phyloP scores from a whole-genome alignment of 2,113 vertebrate genomes.

The Speoplatyrhinus poulsoni region DNA sequence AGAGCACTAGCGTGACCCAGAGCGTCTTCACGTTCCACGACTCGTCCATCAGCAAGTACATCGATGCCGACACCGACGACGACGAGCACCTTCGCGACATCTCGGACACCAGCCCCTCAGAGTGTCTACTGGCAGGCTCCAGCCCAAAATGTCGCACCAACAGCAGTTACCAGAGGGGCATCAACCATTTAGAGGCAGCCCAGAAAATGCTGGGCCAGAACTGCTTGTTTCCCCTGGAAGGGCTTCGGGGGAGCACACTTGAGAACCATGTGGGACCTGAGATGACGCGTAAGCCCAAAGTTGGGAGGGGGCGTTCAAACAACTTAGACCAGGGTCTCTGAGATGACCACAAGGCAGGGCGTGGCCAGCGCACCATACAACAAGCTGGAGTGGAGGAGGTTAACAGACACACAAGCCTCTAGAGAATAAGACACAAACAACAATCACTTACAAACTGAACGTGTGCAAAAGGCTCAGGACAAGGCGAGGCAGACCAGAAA shows the following conservation, averaged over 20 bases:
- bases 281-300: conserved; percentile 82
- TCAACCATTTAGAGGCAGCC: conserved; percentile 83
- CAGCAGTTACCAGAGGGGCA: conserved; percentile 83
- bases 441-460: conserved; percentile 55
- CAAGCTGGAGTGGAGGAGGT: conserved; percentile 25
- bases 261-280: conserved; percentile 93
- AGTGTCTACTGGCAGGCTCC: conserved; percentile 74
- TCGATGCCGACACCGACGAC: conserved; percentile 96
- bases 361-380: conserved; percentile 13
- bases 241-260: conserved; percentile 73
- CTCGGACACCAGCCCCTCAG: conserved; percentile 85
- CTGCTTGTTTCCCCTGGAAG: conserved; percentile 88
- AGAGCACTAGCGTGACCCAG: conserved; percentile 77
- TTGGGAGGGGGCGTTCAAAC: conserved; percentile 82
- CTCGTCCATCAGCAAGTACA: conserved; percentile 93
- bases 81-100: conserved; percentile 91
- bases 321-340: conserved; percentile 86
- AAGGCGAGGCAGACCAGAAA: conserved; percentile 52
- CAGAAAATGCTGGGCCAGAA: conserved; percentile 90
- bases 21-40: conserved; percentile 94
- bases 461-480: conserved; percentile 37
- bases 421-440: conserved; percentile 21
- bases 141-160: conserved; percentile 84
- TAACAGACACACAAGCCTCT: conserved; percentile 5
- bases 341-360: conserved; percentile 54